These are phyloP conservation scores for Molossus alvarezi DNA, from an alignment of 2,797 vertebrate species.

Conservation along the genomic window DNA sequence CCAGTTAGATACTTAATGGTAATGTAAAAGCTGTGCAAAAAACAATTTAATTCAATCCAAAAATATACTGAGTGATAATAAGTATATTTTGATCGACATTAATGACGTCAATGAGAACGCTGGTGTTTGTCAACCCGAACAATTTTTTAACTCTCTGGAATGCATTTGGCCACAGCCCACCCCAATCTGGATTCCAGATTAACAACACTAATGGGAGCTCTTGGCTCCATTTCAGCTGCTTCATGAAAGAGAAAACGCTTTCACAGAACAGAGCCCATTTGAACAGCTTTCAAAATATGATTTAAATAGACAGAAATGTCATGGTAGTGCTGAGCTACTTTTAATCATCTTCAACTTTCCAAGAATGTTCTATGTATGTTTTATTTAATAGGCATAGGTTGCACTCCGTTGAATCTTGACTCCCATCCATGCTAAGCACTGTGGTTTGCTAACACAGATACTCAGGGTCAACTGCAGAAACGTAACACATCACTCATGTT, in stretches of 20 bases:
- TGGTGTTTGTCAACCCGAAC: conserved; percentile 62
- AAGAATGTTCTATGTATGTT: conserved; percentile 29
- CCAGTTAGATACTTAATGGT: conserved; percentile 47
- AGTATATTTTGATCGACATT: conserved; percentile 36
- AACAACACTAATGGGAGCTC: conserved; percentile 51
- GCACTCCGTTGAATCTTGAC: background rate
- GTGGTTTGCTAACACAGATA: background rate
- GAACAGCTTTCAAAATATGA: conserved; percentile 20
- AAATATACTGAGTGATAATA: conserved; percentile 65
- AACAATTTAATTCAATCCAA: conserved; percentile 42
- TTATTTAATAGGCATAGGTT: background rate
- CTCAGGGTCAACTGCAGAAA: background rate
- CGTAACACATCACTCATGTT: background rate
- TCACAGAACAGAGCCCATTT: conserved; percentile 40
- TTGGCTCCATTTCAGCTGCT: conserved; percentile 64
- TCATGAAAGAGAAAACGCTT: conserved; percentile 65
- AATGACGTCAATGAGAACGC: conserved; percentile 11
- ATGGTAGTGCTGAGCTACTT: conserved; percentile 28
- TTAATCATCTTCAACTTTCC: conserved; percentile 25
- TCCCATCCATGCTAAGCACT: background rate
- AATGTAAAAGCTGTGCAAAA: conserved; percentile 49
- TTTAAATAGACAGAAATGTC: conserved; percentile 38
- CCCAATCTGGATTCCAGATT: conserved; percentile 63
- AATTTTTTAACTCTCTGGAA: background rate
- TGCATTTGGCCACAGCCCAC: conserved; percentile 12